Percentiles rank a stretch among this genome's conserved stretches.
Evolutionary conservation across 2,797 vertebrate genomes (phyloP).

Genomic region (Caiman crocodilus): DNA sequence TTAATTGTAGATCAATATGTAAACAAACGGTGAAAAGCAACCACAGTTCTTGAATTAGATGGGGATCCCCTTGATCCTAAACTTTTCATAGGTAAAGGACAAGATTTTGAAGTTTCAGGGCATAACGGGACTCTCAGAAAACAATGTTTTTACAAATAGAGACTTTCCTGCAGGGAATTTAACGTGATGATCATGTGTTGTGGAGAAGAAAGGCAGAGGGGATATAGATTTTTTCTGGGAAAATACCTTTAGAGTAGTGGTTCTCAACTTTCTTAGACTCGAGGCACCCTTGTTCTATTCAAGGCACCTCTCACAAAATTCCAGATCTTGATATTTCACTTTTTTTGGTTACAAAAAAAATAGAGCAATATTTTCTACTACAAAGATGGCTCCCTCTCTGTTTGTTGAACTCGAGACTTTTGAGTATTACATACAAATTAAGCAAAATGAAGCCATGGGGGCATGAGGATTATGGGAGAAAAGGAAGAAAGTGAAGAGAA

Average conservation of each 20-base stretch:
- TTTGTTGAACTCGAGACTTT: not conserved
- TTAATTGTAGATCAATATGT: not conserved
- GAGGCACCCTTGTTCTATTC: no score
- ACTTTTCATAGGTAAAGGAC: not conserved
- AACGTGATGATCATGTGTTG: not conserved
- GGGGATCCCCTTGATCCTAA: not conserved
- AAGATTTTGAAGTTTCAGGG: not conserved
- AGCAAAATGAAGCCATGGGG: not conserved
- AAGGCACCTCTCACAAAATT: no score
- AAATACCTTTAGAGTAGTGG: not conserved
- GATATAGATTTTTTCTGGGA: not conserved
- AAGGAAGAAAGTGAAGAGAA: not conserved
- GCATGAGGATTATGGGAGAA: no score
- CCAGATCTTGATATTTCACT: no score
- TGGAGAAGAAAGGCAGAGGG: not conserved
- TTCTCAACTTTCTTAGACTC: no score
- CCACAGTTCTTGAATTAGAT: not conserved
- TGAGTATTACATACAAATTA: not conserved
- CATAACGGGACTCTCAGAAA: not conserved
- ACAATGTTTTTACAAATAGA: not conserved
- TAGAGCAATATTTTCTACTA: no score
- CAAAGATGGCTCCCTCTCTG: not conserved
- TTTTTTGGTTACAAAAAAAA: no score
- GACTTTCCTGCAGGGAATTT: not conserved
- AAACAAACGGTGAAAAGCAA: not conserved